A percentile compares a stretch with the other conserved stretches of the same genome.
These are phyloP conservation scores for Myxocyprinus asiaticus DNA, from an alignment of 2,113 vertebrate genomes.

Conservation along the genomic window DNA sequence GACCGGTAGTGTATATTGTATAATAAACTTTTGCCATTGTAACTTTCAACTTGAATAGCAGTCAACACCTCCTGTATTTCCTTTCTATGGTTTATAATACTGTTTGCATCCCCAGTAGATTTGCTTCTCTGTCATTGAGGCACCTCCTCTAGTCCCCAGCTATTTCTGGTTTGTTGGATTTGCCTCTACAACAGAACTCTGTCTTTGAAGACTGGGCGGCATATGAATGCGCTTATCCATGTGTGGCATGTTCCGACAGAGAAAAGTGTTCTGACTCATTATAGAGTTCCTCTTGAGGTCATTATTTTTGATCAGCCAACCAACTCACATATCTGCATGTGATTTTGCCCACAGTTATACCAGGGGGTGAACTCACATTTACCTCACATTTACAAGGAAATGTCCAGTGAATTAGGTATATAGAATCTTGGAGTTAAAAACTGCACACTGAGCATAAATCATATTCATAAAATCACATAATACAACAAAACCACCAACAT, in stretches of 20 bases:
- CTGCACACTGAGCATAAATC: background rate
- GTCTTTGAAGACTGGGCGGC: constrained; percentile 46
- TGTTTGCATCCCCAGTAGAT: background rate
- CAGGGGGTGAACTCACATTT: constrained; percentile 3
- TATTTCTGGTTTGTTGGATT: background rate
- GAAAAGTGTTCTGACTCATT: constrained; percentile 35
- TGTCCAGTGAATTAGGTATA: background rate
- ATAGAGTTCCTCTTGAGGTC: constrained; percentile 14
- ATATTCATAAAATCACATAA: background rate
- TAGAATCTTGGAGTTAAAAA: background rate
- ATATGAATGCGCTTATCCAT: constrained; percentile 30
- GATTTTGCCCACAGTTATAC: background rate
- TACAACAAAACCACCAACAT: background rate
- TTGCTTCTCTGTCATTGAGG: background rate
- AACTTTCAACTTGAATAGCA: background rate
- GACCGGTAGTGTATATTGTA: too few species aligned
- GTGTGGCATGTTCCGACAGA: background rate
- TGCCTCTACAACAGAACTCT: background rate
- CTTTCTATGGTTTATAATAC: too few species aligned
- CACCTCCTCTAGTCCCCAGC: background rate
- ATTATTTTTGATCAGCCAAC: constrained; percentile 47
- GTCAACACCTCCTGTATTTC: too few species aligned
- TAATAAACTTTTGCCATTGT: background rate
- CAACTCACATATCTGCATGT: constrained; percentile 16
- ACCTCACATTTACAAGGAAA: constrained; percentile 3